phyloP scores from a whole-genome alignment of 2,113 vertebrate species.

The Catagonus wagneri region DNA sequence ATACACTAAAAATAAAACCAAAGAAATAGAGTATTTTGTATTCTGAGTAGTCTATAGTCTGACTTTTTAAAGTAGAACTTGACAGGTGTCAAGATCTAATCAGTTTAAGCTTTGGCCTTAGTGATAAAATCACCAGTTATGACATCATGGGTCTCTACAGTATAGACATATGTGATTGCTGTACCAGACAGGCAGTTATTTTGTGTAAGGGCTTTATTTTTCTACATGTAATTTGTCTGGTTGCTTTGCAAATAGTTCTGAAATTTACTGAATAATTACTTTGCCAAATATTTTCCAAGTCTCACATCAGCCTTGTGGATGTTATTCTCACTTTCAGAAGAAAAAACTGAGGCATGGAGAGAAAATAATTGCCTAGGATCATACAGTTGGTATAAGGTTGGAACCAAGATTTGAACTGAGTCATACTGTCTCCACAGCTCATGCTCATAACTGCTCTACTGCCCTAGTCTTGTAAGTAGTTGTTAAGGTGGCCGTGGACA shows the following conservation, averaged over 20 bases:
- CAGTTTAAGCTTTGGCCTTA: slow-evolving; percentile 48
- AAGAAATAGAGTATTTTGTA: slow-evolving; percentile 28
- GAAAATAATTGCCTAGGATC: not conserved
- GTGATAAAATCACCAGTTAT: slow-evolving; percentile 44
- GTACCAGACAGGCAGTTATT: not conserved
- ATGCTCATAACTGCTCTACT: not conserved
- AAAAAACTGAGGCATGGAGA: slow-evolving; percentile 35
- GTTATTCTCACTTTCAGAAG: not conserved
- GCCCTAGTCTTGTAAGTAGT: not conserved
- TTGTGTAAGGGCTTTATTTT: not conserved
- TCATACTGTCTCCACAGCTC: not conserved
- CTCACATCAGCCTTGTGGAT: not conserved
- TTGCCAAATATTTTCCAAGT: not conserved
- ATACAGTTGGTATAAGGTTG: not conserved
- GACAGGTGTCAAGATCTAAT: slow-evolving; percentile 11
- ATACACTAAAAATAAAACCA: slow-evolving; percentile 21
- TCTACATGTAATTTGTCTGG: not conserved
- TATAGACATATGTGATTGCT: not conserved
- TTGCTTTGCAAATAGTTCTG: slow-evolving; percentile 35
- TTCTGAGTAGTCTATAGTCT: not conserved
- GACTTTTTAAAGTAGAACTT: slow-evolving; percentile 29
- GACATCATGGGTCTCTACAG: not conserved
- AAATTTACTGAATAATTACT: slow-evolving; percentile 17
- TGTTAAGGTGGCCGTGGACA: not conserved
- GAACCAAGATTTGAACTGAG: not conserved